Evolutionary conservation across 2,797 vertebrate genomes (phyloP).

Genomic region (Tympanoctomys barrerae): DNA sequence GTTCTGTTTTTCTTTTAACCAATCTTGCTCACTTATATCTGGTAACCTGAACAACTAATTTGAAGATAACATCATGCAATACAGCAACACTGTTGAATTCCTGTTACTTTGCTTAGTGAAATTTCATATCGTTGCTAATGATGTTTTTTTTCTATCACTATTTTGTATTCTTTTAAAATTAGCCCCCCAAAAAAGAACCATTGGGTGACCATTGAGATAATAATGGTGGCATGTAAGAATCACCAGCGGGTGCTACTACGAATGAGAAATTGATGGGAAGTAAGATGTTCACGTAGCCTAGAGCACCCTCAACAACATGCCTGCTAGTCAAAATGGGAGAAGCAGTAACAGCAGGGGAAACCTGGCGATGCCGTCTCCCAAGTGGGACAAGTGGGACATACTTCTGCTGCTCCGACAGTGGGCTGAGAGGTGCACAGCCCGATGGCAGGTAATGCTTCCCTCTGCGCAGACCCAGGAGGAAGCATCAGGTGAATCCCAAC

Average conservation of each 20-base stretch:
- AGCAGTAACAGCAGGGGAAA: not conserved
- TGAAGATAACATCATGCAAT: too few relatives aligned
- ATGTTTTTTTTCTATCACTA: too few relatives aligned
- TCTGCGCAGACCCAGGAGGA: not conserved
- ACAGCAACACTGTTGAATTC: too few relatives aligned
- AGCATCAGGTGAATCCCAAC: not conserved
- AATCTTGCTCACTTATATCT: too few relatives aligned
- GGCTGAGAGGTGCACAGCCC: not conserved
- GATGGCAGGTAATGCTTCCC: not conserved
- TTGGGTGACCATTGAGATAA: not conserved
- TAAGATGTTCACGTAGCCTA: not conserved
- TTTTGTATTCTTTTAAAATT: not conserved
- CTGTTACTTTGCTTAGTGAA: too few relatives aligned
- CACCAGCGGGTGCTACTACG: not conserved
- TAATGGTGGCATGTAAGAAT: not conserved
- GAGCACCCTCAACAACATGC: not conserved
- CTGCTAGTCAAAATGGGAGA: not conserved
- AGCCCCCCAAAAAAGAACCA: not conserved
- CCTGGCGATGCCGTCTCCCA: not conserved
- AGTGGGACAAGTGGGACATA: not conserved
- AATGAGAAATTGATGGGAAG: not conserved
- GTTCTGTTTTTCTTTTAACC: too few relatives aligned
- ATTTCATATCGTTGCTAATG: too few relatives aligned
- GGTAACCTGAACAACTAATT: too few relatives aligned
- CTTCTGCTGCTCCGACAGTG: not conserved